Conservation (phyloP, 2,797 vertebrate species). For the Ambastaia sidthimunki region DNA sequence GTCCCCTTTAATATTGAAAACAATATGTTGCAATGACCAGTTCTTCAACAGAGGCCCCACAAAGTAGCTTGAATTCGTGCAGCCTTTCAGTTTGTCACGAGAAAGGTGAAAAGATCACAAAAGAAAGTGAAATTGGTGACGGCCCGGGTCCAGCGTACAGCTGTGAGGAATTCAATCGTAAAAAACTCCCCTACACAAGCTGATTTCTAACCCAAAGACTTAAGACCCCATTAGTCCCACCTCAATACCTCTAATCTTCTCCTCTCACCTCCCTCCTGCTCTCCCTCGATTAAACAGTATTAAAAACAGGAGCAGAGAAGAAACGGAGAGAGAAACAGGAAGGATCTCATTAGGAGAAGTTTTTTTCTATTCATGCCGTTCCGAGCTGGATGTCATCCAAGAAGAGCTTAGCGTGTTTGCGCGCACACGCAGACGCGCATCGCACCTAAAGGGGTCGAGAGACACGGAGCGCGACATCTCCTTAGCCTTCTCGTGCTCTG, state of each 20-base stretch:
- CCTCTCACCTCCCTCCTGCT: constrained; percentile 22
- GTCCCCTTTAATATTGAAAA: constrained; percentile 14
- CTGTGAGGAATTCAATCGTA: constrained; percentile 45
- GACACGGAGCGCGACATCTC: constrained; percentile 43
- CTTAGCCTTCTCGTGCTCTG: constrained; percentile 36
- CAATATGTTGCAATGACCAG: not conserved
- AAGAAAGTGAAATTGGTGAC: constrained; percentile 13
- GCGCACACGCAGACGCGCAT: constrained; percentile 22
- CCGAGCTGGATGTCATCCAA: constrained; percentile 31
- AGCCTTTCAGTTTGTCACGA: not conserved
- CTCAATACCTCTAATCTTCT: constrained; percentile 50
- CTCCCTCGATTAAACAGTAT: constrained; percentile 48
- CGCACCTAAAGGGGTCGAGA: constrained; percentile 31
- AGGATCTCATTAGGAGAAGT: constrained; percentile 46
- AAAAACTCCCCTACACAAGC: constrained; percentile 30
- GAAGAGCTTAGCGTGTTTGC: constrained; percentile 28
- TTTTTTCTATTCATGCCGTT: constrained; percentile 43
- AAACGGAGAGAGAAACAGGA: constrained; percentile 15
- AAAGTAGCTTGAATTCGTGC: constrained; percentile 2
- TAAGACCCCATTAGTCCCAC: constrained; percentile 52
- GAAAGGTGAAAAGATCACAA: constrained; percentile 27
- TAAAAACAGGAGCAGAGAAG: constrained; percentile 34
- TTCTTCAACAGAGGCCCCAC: not conserved
- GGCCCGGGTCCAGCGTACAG: constrained; percentile 13
- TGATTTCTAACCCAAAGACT: constrained; percentile 46